These are phyloP conservation scores for Drosophila kohkoa DNA, from an alignment of 1,140 invertebrate species.

Conservation along the genomic window DNA sequence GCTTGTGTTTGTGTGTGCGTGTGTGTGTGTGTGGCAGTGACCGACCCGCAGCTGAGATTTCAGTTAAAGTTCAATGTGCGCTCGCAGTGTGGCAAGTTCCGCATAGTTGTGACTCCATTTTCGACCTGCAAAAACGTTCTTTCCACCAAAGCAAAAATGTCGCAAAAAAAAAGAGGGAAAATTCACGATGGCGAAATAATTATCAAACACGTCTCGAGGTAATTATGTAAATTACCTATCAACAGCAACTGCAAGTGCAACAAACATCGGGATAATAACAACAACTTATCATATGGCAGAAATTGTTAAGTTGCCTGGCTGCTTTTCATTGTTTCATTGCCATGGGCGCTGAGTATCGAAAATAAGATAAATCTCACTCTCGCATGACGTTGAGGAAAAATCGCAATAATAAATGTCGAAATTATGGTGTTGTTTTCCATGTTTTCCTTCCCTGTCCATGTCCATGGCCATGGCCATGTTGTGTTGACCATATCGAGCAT, in stretches of 20 bases:
- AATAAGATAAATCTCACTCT: constrained; percentile 66
- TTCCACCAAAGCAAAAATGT: constrained; percentile 21
- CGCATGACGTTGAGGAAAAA: constrained; percentile 3
- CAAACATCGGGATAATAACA: constrained; percentile 17
- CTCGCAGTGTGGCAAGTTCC: constrained; percentile 47
- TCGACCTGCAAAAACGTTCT: neutral
- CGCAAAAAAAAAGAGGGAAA: constrained; percentile 12
- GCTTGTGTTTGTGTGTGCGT: too few species aligned
- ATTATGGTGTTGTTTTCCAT: constrained; percentile 52
- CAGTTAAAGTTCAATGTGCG: constrained; percentile 70
- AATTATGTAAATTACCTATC: constrained; percentile 73
- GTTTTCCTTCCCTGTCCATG: constrained; percentile 29
- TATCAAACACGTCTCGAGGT: constrained; percentile 60
- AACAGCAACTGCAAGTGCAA: constrained; percentile 43
- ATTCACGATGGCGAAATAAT: constrained; percentile 5
- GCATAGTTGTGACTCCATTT: constrained; percentile 49
- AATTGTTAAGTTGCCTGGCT: constrained; percentile 55
- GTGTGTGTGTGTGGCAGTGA: constrained; percentile 52
- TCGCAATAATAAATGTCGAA: constrained; percentile 4
- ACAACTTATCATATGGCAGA: constrained; percentile 44
- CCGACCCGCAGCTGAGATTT: constrained; percentile 66
- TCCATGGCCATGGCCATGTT: constrained; percentile 7
- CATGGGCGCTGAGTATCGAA: constrained; percentile 42
- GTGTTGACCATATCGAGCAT: constrained; percentile 50
- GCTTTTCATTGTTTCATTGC: constrained; percentile 45